These are phyloP conservation scores for Troilus luridus DNA, from an alignment of 2,888 invertebrate species.

Conservation along the genomic window DNA sequence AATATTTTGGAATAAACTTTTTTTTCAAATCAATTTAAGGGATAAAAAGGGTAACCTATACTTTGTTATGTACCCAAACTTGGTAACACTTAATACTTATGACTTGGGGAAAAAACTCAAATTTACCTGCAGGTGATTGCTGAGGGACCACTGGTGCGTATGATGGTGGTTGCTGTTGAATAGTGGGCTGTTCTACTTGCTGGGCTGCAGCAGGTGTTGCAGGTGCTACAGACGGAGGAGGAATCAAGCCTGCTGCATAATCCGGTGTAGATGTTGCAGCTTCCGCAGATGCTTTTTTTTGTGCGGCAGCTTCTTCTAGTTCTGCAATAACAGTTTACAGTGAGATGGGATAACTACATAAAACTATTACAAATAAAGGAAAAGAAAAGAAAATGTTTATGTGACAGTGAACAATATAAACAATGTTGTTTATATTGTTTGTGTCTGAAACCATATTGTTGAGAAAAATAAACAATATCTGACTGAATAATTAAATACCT, in stretches of 20 bases:
- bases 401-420: no score
- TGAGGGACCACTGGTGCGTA: slow-evolving; percentile 58
- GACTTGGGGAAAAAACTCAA: slow-evolving; percentile 61
- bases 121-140: slow-evolving; percentile 17
- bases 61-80: neutral
- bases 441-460: no score
- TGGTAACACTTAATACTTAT: neutral
- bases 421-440: no score
- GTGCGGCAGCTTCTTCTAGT: slow-evolving; percentile 74
- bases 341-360: slow-evolving; percentile 32
- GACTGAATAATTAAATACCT: no score
- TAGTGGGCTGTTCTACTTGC: slow-evolving; percentile 50
- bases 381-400: no score
- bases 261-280: slow-evolving; percentile 74
- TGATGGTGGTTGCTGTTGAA: slow-evolving; percentile 57
- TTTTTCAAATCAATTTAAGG: neutral
- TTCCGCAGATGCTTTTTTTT: slow-evolving; percentile 70
- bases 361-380: neutral
- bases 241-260: slow-evolving; percentile 84
- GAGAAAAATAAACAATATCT: no score
- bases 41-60: neutral
- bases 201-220: slow-evolving; percentile 56
- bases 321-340: slow-evolving; percentile 69
- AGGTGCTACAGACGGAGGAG: slow-evolving; percentile 69
- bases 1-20: neutral